Evolutionary conservation across 2,888 invertebrate genomes (phyloP).

Genomic region (Polymixis lichenea): DNA sequence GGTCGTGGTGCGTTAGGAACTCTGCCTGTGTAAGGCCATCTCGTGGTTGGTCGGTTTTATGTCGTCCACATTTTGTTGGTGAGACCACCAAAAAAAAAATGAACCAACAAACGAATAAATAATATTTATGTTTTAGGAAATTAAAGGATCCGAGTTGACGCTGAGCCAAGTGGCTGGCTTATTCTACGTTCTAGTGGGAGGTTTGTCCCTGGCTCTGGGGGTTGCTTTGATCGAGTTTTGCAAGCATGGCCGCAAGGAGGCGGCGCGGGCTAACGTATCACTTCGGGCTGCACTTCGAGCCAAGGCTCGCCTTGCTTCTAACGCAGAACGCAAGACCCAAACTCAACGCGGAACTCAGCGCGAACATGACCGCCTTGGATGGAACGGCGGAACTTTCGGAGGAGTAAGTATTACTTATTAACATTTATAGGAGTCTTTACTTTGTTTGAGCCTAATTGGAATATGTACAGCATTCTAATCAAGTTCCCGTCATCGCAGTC

Average conservation of each 20-base stretch:
- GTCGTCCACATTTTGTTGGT: not conserved
- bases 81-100: too few species aligned
- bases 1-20: not conserved
- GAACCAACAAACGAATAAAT: not conserved
- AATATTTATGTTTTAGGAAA: slow-evolving; percentile 86
- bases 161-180: slow-evolving; percentile 99
- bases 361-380: slow-evolving; percentile 83
- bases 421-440: not conserved
- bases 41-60: not conserved
- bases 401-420: slow-evolving; percentile 75
- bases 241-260: slow-evolving; percentile 95
- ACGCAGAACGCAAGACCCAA: slow-evolving; percentile 70
- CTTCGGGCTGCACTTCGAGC: slow-evolving; percentile 96
- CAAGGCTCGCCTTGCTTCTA: slow-evolving; percentile 91
- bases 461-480: not conserved
- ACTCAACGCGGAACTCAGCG: slow-evolving; percentile 74
- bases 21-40: not conserved
- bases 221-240: slow-evolving; percentile 98
- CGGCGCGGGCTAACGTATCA: slow-evolving; percentile 94
- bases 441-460: not conserved
- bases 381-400: slow-evolving; percentile 84
- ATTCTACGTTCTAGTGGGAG: slow-evolving; percentile 99
- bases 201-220: slow-evolving; percentile 96
- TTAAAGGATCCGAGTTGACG: slow-evolving; percentile 94
- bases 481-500: not conserved